Percentiles rank a stretch among this genome's conserved stretches.
Conservation (phyloP, 1,140 invertebrate genomes). For the Brachionus rubens region DNA sequence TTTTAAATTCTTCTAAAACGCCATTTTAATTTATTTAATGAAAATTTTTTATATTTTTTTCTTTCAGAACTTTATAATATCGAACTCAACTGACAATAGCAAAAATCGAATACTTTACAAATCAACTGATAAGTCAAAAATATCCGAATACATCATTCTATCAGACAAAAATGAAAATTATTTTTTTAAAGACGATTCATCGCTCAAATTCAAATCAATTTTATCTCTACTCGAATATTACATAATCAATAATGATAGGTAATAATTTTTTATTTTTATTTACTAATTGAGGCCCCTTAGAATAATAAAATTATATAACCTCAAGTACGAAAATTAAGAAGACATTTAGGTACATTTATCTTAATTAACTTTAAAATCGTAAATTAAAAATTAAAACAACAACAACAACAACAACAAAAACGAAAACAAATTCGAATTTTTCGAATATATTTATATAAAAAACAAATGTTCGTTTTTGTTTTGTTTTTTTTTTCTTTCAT, state of each 20-base stretch:
- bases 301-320: neutral
- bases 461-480: too few species aligned
- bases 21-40: too few species aligned
- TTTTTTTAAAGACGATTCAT: conserved; percentile 15
- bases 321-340: neutral
- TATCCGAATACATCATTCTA: neutral
- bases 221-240: conserved; percentile 18
- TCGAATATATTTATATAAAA: too few species aligned
- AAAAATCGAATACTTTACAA: neutral
- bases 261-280: conserved; percentile 16
- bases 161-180: neutral
- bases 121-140: neutral
- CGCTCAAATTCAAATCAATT: conserved; percentile 6
- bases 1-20: too few species aligned
- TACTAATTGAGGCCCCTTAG: too few species aligned
- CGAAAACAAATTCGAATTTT: too few species aligned
- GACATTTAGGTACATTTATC: conserved; percentile 14
- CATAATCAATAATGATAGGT: neutral
- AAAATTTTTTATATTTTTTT: neutral
- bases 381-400: too few species aligned
- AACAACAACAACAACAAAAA: too few species aligned
- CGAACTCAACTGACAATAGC: neutral
- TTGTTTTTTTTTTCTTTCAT: too few species aligned
- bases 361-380: too few species aligned
- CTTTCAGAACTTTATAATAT: neutral